A percentile compares a stretch with the other conserved stretches of the same genome.
phyloP scores from a whole-genome alignment of 2,888 invertebrate species.

The Agrypnus murinus region DNA sequence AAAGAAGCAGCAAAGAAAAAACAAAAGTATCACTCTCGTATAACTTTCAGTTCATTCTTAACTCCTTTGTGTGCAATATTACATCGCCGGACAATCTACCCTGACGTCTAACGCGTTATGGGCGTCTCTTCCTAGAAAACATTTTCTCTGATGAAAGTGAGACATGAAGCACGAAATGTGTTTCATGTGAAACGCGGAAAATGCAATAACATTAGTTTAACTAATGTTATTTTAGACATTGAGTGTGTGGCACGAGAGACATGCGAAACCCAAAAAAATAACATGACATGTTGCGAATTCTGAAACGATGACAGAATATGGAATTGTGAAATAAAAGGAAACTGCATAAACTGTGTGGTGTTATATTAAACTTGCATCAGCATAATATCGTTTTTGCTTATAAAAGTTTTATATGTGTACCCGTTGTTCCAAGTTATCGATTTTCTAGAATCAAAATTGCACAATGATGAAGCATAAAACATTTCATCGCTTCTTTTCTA shows the following conservation, averaged over 20 bases:
- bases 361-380: too few species aligned
- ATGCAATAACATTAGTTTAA: conserved; percentile 24
- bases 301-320: conserved; percentile 26
- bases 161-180: conserved; percentile 22
- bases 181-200: conserved; percentile 14
- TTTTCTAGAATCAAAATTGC: too few species aligned
- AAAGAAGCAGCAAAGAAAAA: too few species aligned
- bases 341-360: too few species aligned
- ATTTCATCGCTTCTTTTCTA: too few species aligned
- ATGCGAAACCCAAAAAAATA: not conserved
- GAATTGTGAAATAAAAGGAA: conserved; percentile 10
- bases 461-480: too few species aligned
- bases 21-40: not conserved
- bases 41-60: conserved; percentile 6
- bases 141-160: conserved; percentile 16
- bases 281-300: conserved; percentile 24
- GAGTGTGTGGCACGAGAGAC: conserved; percentile 11
- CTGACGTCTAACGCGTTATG: conserved; percentile 13
- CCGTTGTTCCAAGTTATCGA: too few species aligned
- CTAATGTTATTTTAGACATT: conserved; percentile 13
- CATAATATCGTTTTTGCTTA: too few species aligned
- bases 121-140: not conserved
- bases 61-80: conserved; percentile 11
- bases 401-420: too few species aligned
- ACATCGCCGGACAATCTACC: conserved; percentile 12